Conservation (phyloP, 2,888 invertebrate species). For the Tanytarsus gracilentus region DNA sequence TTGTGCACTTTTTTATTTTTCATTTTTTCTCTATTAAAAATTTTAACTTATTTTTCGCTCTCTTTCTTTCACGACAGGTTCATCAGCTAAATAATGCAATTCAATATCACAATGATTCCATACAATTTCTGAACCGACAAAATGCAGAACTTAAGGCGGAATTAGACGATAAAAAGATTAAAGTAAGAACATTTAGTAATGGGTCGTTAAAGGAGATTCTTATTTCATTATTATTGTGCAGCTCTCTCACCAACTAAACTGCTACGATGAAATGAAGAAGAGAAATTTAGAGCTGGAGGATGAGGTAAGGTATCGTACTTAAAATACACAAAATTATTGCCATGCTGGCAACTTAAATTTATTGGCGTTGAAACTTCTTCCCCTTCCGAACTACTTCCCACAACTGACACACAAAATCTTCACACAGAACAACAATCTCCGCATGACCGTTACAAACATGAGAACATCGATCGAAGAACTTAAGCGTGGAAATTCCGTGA, state of each 20-base stretch:
- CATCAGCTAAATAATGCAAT: slow-evolving; percentile 24
- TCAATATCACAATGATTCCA: slow-evolving; percentile 24
- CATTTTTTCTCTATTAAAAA: background rate
- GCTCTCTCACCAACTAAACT: slow-evolving; percentile 3
- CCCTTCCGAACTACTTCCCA: too few species aligned
- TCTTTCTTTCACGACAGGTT: slow-evolving; percentile 2
- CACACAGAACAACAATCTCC: slow-evolving; percentile 13
- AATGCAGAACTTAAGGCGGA: slow-evolving; percentile 8
- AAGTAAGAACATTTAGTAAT: background rate
- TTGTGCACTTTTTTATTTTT: too few species aligned
- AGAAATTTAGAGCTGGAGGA: slow-evolving; percentile 8
- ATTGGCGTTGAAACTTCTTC: too few species aligned
- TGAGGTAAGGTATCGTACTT: slow-evolving; percentile 7
- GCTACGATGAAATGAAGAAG: background rate
- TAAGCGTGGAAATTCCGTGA: slow-evolving; percentile 21
- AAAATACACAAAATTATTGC: background rate
- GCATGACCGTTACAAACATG: slow-evolving; percentile 7
- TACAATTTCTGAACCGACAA: slow-evolving; percentile 18
- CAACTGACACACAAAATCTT: background rate
- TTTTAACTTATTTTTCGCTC: background rate
- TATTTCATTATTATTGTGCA: background rate
- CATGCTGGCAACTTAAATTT: too few species aligned
- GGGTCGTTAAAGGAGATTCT: background rate
- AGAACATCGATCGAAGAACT: slow-evolving; percentile 13
- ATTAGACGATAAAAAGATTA: background rate